These are phyloP conservation scores for Trypoxylon attenuatum DNA, from an alignment of 2,888 invertebrate genomes.

Conservation along the genomic window DNA sequence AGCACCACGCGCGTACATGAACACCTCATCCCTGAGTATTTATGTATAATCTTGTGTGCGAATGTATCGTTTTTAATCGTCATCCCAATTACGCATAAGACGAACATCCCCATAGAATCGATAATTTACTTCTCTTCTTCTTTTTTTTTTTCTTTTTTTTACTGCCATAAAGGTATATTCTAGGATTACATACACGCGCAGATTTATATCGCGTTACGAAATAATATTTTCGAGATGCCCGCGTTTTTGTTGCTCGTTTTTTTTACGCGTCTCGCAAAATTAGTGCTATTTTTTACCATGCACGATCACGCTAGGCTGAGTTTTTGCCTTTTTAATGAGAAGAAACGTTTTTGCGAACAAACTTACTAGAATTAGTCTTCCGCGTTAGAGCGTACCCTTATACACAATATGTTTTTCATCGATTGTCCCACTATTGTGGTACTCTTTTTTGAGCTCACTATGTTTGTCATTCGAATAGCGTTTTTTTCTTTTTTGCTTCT, in stretches of 20 bases:
- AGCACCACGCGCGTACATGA: slow-evolving; percentile 30
- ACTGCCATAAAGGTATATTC: slow-evolving; percentile 56
- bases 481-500: slow-evolving; percentile 15
- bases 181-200: slow-evolving; percentile 24
- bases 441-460: slow-evolving; percentile 13
- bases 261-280: slow-evolving; percentile 7
- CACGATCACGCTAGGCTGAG: slow-evolving; percentile 19
- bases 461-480: slow-evolving; percentile 1
- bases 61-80: slow-evolving; percentile 42
- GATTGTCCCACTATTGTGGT: slow-evolving; percentile 37
- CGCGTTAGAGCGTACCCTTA: slow-evolving; percentile 51
- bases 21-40: slow-evolving; percentile 29
- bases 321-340: too few species aligned
- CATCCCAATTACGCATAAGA: slow-evolving; percentile 28
- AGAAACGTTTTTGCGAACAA: slow-evolving; percentile 34
- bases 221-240: slow-evolving; percentile 8
- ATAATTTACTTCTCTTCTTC: slow-evolving; percentile 19
- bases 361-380: slow-evolving; percentile 63
- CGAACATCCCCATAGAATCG: slow-evolving; percentile 29
- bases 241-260: neutral
- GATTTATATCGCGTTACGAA: slow-evolving; percentile 35
- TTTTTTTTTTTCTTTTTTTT: slow-evolving; percentile 28
- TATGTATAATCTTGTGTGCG: slow-evolving; percentile 34
- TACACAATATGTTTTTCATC: slow-evolving; percentile 44
- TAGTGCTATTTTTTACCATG: slow-evolving; percentile 18